These are phyloP conservation scores for Cephus pulcher DNA, from an alignment of 2,888 invertebrate genomes.

Conservation along the genomic window DNA sequence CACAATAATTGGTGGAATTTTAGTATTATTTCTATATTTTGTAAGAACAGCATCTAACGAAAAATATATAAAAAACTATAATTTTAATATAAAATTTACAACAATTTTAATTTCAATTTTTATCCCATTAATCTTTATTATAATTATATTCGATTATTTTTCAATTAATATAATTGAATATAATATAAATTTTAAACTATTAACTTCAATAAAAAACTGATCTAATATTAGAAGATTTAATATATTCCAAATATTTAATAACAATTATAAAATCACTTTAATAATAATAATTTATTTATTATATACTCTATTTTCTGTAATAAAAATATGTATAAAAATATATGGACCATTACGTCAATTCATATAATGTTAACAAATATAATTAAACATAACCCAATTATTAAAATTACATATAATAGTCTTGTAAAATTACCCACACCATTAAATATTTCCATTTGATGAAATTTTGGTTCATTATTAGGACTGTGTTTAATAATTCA, in stretches of 20 bases:
- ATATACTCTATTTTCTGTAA: conserved; percentile 71
- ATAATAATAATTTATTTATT: conserved; percentile 73
- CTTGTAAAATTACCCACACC: too few relatives aligned
- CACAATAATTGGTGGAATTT: conserved; percentile 74
- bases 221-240: conserved; percentile 48
- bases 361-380: conserved; percentile 50
- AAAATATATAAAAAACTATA: conserved; percentile 45
- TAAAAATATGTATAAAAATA: conserved; percentile 72
- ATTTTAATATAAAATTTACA: too few relatives aligned
- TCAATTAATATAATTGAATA: neutral
- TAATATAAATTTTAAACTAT: too few relatives aligned
- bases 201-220: too few relatives aligned
- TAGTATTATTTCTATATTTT: conserved; percentile 76
- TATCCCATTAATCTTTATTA: too few relatives aligned
- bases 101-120: too few relatives aligned
- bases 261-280: conserved; percentile 61
- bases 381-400: conserved; percentile 42
- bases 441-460: too few relatives aligned
- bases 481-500: too few relatives aligned
- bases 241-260: conserved; percentile 56
- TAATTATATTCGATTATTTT: too few relatives aligned
- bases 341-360: conserved; percentile 69
- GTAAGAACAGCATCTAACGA: conserved; percentile 74
- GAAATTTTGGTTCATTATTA: too few relatives aligned
- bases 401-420: conserved; percentile 18